Evolutionary conservation across 2,888 invertebrate genomes (phyloP).

Genomic region (Elaeidobius kamerunicus): DNA sequence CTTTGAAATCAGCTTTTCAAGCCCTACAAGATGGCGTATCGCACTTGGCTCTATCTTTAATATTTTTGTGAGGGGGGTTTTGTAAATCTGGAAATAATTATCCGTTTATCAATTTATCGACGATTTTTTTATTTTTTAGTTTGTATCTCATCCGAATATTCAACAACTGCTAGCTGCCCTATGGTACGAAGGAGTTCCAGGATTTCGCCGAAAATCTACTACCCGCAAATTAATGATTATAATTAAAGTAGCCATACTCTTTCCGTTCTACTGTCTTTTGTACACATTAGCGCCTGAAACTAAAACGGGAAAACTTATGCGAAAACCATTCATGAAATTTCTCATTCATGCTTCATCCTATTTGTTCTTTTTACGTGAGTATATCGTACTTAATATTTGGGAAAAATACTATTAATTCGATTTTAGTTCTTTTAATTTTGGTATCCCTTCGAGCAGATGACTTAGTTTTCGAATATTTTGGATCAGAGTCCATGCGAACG

Average conservation of each 20-base stretch:
- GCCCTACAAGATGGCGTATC: too few species aligned
- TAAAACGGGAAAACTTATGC: slow-evolving; percentile 74
- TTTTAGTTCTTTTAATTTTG: slow-evolving; percentile 81
- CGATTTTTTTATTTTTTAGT: slow-evolving; percentile 29
- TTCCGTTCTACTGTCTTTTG: slow-evolving; percentile 81
- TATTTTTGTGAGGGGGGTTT: too few species aligned
- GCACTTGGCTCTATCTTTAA: too few species aligned
- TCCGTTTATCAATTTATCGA: not conserved
- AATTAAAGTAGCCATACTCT: slow-evolving; percentile 67
- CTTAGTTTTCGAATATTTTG: slow-evolving; percentile 68
- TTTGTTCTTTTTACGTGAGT: slow-evolving; percentile 88
- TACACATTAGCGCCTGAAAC: slow-evolving; percentile 86
- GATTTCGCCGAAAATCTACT: slow-evolving; percentile 80
- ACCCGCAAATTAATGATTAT: slow-evolving; percentile 62
- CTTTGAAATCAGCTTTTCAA: too few species aligned
- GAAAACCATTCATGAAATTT: slow-evolving; percentile 96
- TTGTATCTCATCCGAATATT: slow-evolving; percentile 80
- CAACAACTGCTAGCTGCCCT: slow-evolving; percentile 88
- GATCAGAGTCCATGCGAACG: slow-evolving; percentile 65
- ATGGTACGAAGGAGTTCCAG: slow-evolving; percentile 95
- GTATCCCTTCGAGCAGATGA: slow-evolving; percentile 89
- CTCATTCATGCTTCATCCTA: slow-evolving; percentile 93
- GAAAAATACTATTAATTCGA: not conserved
- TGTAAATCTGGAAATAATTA: not conserved
- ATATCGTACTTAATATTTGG: slow-evolving; percentile 7